Conservation (phyloP, 1,140 invertebrate species). For the Gryon sp. region DNA sequence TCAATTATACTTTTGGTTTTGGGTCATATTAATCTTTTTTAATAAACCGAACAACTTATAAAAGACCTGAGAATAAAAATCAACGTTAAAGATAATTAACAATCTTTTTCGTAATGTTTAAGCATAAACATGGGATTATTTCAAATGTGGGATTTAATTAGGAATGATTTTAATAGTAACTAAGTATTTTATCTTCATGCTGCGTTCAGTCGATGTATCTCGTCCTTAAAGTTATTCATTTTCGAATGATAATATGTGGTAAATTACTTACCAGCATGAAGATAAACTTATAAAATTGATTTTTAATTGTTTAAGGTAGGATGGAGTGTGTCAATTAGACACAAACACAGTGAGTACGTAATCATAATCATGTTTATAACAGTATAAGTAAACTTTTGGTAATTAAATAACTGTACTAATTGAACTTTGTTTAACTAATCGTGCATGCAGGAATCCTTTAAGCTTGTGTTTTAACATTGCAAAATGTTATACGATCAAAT, state of each 20-base stretch:
- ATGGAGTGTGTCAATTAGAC: slow-evolving; percentile 48
- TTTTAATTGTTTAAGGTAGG: slow-evolving; percentile 55
- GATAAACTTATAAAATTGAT: slow-evolving; percentile 30
- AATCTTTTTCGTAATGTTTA: no score
- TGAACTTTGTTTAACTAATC: slow-evolving; percentile 11
- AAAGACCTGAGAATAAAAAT: no score
- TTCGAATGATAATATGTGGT: neutral
- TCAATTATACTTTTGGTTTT: slow-evolving; percentile 2
- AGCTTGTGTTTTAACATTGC: no score
- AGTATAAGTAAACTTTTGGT: slow-evolving; percentile 28
- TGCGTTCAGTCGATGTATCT: neutral
- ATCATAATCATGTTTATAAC: slow-evolving; percentile 50
- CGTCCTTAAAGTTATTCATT: neutral
- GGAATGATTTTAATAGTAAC: slow-evolving; percentile 3
- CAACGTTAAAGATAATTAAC: no score
- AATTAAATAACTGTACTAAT: slow-evolving; percentile 16
- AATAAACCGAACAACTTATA: no score
- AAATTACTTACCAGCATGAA: slow-evolving; percentile 8
- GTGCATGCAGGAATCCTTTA: no score
- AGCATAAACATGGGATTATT: no score
- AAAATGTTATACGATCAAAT: no score
- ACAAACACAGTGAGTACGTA: slow-evolving; percentile 49
- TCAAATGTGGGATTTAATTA: no score
- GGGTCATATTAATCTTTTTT: neutral
- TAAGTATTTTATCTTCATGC: slow-evolving; percentile 35